Base-by-base conservation (phyloP, 2,888 invertebrate species). In the Clunio marinus region DNA sequence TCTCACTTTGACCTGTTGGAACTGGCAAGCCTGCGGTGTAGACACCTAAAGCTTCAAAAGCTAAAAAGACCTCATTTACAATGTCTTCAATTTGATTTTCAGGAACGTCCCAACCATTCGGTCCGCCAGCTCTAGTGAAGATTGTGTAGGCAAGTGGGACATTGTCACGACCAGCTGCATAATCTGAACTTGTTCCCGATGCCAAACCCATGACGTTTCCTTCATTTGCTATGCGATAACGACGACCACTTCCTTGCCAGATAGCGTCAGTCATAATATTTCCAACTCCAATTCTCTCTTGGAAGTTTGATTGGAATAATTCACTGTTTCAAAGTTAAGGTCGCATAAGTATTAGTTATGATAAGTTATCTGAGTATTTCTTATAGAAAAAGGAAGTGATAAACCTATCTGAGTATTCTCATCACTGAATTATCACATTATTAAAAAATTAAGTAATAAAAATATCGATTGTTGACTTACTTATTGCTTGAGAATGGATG, bases 161-260 rank as follows among this genome's bases (percentile, higher is more conserved):
- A 1, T 81, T 83, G 32, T 78, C 82, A 28, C 80, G 80, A n/a
- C 77, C 82, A 75, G 85, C 84, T 25, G 84, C 84, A 76, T 83
- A 89, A 73, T 88, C 88, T 73, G 86, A 86, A 71, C 86, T 80
- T 35, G 84, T 84, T 32, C 88, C 88, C 55, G 77, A 75, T 32
- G 85, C 83, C 15, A 79, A 77, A 71, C 86, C 86, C 71, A 81
- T 78, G 4, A 86, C 74, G 13, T 81, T 80, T 1, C 81, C 74
- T 0, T 79, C 79, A 2, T 81, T 83, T 1, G 85, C 86, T 58
- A 83, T 82, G 1, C 76, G 74, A 70, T 86, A 86, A 10, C 72
- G 73, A 1, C 78, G 71, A 78, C 77, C 70, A 76, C 74, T 60
- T 72, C 71, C 0, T 69, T 69, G 1, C 13, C 74, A 71, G 35